phyloP scores from a whole-genome alignment of 2,797 vertebrate genomes.

The Dendrocincla fuliginosa region DNA sequence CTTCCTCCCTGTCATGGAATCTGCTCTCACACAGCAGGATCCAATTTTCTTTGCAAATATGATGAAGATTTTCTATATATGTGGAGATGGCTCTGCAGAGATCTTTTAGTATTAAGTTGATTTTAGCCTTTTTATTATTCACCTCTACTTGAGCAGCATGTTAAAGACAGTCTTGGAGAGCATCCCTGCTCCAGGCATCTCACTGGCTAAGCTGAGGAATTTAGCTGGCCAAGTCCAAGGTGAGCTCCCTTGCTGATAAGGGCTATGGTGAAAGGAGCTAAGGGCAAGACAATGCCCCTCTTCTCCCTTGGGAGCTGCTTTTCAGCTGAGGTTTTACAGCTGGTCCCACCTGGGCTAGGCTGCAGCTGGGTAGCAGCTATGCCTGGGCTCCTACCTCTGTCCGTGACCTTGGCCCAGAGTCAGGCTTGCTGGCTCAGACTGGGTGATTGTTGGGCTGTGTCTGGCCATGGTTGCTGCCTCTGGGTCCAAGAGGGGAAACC shows the following conservation, averaged over 20 bases:
- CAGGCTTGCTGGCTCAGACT: background rate
- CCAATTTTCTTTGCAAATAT: slow-evolving; percentile 43
- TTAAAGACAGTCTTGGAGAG: background rate
- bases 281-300: background rate
- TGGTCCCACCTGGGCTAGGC: background rate
- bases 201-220: background rate
- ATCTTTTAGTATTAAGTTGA: background rate
- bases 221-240: background rate
- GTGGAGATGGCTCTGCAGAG: background rate
- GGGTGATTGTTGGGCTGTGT: fast-evolving
- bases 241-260: background rate
- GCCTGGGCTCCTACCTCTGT: background rate
- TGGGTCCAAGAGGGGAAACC: background rate
- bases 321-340: background rate
- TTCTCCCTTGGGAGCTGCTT: background rate
- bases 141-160: background rate
- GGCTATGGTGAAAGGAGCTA: background rate
- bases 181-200: fast-evolving
- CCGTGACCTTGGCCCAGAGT: background rate
- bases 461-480: fast-evolving
- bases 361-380: background rate
- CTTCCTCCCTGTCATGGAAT: slow-evolving; percentile 4
- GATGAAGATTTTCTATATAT: background rate
- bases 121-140: background rate
- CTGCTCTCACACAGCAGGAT: background rate